Conservation (phyloP, 53 echinoderm and acorn worm genomes). For the Echinarachnius parma region DNA sequence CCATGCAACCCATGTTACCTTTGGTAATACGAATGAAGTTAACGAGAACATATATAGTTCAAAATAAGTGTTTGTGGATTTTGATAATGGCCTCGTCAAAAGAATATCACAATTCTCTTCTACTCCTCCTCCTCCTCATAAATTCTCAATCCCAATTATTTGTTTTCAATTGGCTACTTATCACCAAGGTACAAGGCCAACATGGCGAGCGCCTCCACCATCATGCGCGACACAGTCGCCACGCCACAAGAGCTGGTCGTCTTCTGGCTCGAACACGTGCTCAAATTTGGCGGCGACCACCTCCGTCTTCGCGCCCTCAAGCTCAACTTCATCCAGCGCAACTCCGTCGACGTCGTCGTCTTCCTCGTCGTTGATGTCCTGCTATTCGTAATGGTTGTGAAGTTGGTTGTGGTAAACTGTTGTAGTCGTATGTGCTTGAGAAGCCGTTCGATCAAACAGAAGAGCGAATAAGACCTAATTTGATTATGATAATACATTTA, state of each 20-base stretch:
- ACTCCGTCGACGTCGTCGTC: slow-evolving; percentile 39
- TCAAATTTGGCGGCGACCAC: slow-evolving; percentile 52
- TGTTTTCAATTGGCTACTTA: too few species aligned
- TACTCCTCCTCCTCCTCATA: too few species aligned
- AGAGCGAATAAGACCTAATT: too few species aligned
- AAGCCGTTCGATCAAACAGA: too few species aligned
- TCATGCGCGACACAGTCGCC: slow-evolving; percentile 17
- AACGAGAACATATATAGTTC: too few species aligned
- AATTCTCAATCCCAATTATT: too few species aligned
- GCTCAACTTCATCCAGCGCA: slow-evolving; percentile 46
- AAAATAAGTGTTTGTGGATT: too few species aligned
- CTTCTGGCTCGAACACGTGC: slow-evolving; percentile 51
- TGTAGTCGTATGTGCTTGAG: slow-evolving; percentile 1
- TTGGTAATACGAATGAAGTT: too few species aligned
- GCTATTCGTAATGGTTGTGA: neutral
- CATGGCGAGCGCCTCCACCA: slow-evolving; percentile 10
- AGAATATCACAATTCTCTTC: too few species aligned
- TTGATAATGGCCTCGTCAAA: too few species aligned
- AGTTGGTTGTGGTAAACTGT: slow-evolving; percentile 6
- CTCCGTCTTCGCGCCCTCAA: slow-evolving; percentile 32
- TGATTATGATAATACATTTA: too few species aligned
- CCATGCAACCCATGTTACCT: too few species aligned
- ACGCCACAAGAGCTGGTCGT: slow-evolving; percentile 31
- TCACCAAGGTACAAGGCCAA: slow-evolving; percentile 40
- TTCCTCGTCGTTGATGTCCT: slow-evolving; percentile 9